Evolutionary conservation across 2,888 invertebrate species (phyloP), one percentile per base, ranked within the genome.

Genomic region (Drosophila nigricruria): DNA sequence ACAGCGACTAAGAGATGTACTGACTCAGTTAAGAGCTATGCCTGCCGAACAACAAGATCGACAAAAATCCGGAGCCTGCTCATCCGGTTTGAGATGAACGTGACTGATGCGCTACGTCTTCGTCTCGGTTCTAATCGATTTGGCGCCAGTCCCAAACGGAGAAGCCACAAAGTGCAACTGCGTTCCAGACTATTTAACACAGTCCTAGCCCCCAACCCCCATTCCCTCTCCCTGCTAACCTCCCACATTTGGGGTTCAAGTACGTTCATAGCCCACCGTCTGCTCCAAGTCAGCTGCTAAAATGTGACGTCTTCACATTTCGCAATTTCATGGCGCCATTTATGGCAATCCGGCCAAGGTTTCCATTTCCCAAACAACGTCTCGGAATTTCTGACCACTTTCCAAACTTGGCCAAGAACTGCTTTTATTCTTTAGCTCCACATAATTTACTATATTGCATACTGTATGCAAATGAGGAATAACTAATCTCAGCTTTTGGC

Each of bases 1-100:
- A 30, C 36, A 34, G 36, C 25, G 20, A 50, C 23, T 2, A 36
- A 43, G 10, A 36, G 36, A 63, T 65, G 14, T 66, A 75, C 77
- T 84, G 83, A 83, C 81, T 86, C 77, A 86, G 70, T 42, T 61
- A 49, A 64, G 69, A 83, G 83, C 73, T 75, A 83, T 82, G 85
- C 59, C 54, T 54, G 62, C 23, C 49, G 38, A 68, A 47, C 49
- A 61, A 60, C 38, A 61, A 34, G 23, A 30, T 34, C 9, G 12
- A 18, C 36, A 30, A 36, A 67, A 79, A 67, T 69, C 50, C 72
- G 65, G 52, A 45, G 52, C 42, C 63, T 67, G 75, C 43, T 70
- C 56, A 81, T 86, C 87, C 84, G 84, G 84, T 84, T 83, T 81
- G n/a, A 20, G 42, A 49, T 34, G 52, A 67, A 56, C 56, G 61